Percentiles rank a stretch among this genome's conserved stretches.
phyloP scores from a whole-genome alignment of 92 coral and sea anemone genomes.

The Desmophyllum pertusum region DNA sequence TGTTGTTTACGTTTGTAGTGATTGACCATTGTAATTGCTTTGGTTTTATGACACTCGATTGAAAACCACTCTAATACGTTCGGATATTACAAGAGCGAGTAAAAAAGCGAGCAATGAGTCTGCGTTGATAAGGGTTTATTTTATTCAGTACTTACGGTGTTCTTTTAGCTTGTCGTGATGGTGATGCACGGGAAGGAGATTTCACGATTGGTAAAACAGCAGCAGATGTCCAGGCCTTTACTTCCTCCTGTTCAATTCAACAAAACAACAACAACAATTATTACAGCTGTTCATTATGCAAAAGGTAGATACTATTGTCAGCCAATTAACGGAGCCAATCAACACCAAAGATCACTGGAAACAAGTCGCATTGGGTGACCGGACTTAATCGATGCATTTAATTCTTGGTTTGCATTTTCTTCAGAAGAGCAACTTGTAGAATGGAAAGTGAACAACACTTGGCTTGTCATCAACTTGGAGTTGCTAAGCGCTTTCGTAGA shows the following conservation, averaged over 20 bases:
- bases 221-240: slow-evolving; percentile 85
- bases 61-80: no score
- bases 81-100: no score
- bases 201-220: slow-evolving; percentile 91
- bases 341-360: no score
- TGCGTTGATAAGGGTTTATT: background rate
- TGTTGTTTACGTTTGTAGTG: no score
- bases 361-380: background rate
- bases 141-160: slow-evolving; percentile 41
- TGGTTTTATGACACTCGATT: no score
- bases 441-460: no score
- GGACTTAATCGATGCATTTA: no score
- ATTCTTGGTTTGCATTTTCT: no score
- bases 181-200: slow-evolving; percentile 62
- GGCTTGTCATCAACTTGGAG: no score
- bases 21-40: no score
- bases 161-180: slow-evolving; percentile 55
- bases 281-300: background rate
- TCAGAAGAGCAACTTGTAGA: no score
- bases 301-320: background rate
- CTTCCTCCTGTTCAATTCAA: slow-evolving; percentile 78
- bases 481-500: no score
- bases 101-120: background rate
- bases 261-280: background rate
- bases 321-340: background rate